These are phyloP conservation scores for Asarcornis scutulata DNA, from an alignment of 2,113 vertebrate genomes.

Conservation along the genomic window DNA sequence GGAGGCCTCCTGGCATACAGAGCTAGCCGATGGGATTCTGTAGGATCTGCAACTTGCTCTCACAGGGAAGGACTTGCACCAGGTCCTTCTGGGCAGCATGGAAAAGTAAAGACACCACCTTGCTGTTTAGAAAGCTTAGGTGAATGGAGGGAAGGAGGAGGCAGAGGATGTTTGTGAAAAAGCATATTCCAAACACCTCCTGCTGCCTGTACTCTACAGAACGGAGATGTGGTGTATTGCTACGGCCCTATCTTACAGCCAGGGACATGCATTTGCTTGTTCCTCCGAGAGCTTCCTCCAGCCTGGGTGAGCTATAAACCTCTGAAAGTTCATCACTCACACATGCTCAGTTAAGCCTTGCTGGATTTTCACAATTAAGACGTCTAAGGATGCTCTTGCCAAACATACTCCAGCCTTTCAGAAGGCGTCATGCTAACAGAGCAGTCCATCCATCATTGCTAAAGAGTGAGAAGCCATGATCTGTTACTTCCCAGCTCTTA, in stretches of 20 bases:
- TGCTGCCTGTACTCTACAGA: not conserved
- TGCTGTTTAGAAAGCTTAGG: not conserved
- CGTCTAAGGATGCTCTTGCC: not conserved
- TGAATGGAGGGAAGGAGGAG: not conserved
- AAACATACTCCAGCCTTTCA: conserved; percentile 19
- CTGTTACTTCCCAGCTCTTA: conserved; percentile 11
- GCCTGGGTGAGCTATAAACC: not conserved
- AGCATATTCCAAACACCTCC: not conserved
- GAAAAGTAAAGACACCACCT: not conserved
- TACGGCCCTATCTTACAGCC: not conserved
- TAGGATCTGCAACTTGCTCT: not conserved
- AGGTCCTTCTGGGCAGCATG: not conserved
- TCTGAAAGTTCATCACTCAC: not conserved
- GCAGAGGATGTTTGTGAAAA: not conserved
- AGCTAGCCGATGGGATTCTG: not conserved
- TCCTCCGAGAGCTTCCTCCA: not conserved
- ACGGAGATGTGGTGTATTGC: not conserved
- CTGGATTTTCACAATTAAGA: conserved; percentile 39
- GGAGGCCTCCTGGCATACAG: not conserved
- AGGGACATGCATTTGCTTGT: not conserved
- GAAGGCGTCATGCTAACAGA: not conserved
- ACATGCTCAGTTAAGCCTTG: not conserved
- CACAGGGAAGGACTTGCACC: not conserved
- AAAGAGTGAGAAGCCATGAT: not conserved
- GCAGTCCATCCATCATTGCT: not conserved